Evolutionary conservation across 2,797 vertebrate genomes (phyloP).

Genomic region (Odontamblyopus rebecca): DNA sequence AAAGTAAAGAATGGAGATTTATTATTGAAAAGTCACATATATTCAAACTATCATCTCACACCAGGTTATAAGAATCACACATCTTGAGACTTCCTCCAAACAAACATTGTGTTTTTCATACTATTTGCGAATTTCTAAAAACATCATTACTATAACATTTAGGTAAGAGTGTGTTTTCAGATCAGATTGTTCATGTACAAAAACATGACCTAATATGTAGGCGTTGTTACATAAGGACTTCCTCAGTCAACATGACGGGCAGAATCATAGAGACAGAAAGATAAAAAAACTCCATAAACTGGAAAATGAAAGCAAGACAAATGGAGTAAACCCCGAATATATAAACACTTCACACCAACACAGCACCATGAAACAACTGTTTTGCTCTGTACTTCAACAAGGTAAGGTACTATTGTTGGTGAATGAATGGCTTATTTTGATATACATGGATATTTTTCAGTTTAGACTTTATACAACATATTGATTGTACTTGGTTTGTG

Average conservation of each 20-base stretch:
- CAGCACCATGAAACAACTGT: slow-evolving; percentile 31
- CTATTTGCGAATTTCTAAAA: background rate
- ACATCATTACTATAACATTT: background rate
- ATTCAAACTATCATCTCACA: too few species aligned
- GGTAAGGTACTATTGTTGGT: slow-evolving; percentile 44
- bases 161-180: background rate
- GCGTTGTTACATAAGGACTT: slow-evolving; percentile 6
- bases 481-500: background rate
- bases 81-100: too few species aligned
- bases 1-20: too few species aligned
- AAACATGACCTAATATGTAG: background rate
- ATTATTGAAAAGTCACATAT: too few species aligned
- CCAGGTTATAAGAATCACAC: too few species aligned
- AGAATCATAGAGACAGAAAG: slow-evolving; percentile 7
- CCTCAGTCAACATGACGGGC: slow-evolving; percentile 24
- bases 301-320: slow-evolving; percentile 61
- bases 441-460: background rate
- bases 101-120: too few species aligned
- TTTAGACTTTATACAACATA: background rate
- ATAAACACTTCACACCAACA: slow-evolving; percentile 35
- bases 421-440: background rate
- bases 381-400: slow-evolving; percentile 36
- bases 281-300: slow-evolving; percentile 26
- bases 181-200: background rate
- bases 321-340: slow-evolving; percentile 14